These are phyloP conservation scores for Acanthosoma haemorrhoidale DNA, from an alignment of 2,888 invertebrate genomes.

Conservation along the genomic window DNA sequence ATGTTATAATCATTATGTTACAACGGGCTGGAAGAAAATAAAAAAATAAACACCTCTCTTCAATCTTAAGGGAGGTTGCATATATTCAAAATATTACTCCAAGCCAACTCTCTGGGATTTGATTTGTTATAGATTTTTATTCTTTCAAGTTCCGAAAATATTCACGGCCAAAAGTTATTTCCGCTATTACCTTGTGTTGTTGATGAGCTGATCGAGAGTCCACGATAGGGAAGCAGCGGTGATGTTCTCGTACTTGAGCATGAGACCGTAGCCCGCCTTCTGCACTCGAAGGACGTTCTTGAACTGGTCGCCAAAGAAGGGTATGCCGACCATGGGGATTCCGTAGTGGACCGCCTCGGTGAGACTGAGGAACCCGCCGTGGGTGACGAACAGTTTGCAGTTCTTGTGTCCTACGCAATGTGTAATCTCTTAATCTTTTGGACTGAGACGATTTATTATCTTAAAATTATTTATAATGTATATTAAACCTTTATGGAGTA, in stretches of 20 bases:
- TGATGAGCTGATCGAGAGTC: conserved; percentile 46
- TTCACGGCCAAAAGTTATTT: neutral
- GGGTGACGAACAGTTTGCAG: conserved; percentile 41
- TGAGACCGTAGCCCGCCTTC: conserved; percentile 46
- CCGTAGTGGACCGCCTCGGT: conserved; percentile 41
- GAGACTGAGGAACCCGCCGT: conserved; percentile 39
- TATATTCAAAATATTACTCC: too few species aligned
- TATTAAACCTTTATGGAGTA: too few species aligned
- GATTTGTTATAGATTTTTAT: too few species aligned
- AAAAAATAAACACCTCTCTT: too few species aligned
- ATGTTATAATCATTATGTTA: too few species aligned
- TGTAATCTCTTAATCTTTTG: too few species aligned
- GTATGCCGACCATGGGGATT: conserved; percentile 41
- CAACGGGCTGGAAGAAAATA: too few species aligned
- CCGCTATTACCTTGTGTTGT: conserved; percentile 46
- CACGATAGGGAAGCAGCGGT: conserved; percentile 43
- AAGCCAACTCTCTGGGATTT: too few species aligned
- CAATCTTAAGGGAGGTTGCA: too few species aligned
- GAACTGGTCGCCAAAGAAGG: conserved; percentile 43
- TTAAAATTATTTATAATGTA: too few species aligned
- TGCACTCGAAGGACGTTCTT: conserved; percentile 46
- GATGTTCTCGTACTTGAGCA: conserved; percentile 45
- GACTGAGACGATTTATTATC: too few species aligned
- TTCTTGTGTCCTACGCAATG: conserved; percentile 42
- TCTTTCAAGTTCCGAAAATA: neutral